Evolutionary conservation across 2,888 invertebrate genomes (phyloP), one percentile per base, ranked within the genome.

Genomic region (Chromoteleia sp.): DNA sequence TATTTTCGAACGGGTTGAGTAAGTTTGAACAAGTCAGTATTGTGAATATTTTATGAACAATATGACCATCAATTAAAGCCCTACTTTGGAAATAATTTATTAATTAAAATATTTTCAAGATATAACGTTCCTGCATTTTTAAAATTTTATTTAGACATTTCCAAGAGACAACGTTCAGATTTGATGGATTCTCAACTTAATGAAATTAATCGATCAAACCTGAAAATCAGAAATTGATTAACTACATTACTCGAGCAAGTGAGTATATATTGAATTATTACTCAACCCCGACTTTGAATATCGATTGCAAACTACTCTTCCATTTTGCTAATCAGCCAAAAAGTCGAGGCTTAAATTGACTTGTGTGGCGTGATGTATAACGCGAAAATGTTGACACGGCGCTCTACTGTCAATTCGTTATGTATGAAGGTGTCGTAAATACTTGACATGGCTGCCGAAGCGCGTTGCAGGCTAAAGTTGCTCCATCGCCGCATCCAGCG

Each of bases 401-500:
- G 17, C 19, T 65, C 1, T 4, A 45, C 7, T 12, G 15, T 14
- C n/a, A 17, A 36, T 19, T 33, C 19, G 19, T 41, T 54, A 54
- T 6, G 41, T 17, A 19, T 10, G 4, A 19, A 48, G 15, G 7
- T 54, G 5, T 54, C 12, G 48, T 43, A 36, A 41, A 21, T 36
- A 50, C 39, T 52, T 30, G 33, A 33, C 33, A 8, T 8, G 33
- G 8, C 7, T 8, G 33, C 33, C 33, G 7, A 12, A 12, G 14
- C 36, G 6, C 6, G 25, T 43, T 4, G 12, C 50, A 41, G 6
- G 54, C 52, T 80, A 74, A 33, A 70, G 58, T 58, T 63, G 86
- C 48, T 90, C 88, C 71, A 87, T 56, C 25, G 79, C 59, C 36
- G 80, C 80, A 79, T 91, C 95, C 92, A 95, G 94, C 90, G 96